Percentiles rank a stretch among this genome's conserved stretches.
Conservation (phyloP, 2,797 vertebrate genomes). For the Sciaenops ocellatus region DNA sequence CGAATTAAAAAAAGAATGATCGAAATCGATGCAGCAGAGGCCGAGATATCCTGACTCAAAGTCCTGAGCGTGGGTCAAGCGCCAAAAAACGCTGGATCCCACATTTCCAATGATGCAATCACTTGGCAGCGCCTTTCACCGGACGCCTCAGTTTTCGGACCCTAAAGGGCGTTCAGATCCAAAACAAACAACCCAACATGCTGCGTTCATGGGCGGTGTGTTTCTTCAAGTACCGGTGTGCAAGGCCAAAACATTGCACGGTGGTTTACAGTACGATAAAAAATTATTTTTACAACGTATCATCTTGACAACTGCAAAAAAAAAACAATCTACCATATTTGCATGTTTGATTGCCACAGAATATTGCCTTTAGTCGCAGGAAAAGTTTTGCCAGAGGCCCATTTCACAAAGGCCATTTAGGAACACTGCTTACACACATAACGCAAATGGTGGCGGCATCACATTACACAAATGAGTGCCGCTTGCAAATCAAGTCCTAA, state of each 20-base stretch:
- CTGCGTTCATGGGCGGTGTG: not conserved
- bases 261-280: not conserved
- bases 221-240: not conserved
- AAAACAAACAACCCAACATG: conserved; percentile 7
- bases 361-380: not conserved
- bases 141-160: not conserved
- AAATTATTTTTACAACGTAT: not conserved
- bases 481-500: not conserved
- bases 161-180: conserved; percentile 6
- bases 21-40: conserved; percentile 34
- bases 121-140: conserved; percentile 5
- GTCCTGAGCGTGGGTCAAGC: not conserved
- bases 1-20: conserved; percentile 20
- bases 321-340: not conserved
- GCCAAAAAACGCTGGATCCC: not conserved
- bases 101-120: conserved; percentile 40
- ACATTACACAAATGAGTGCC: not conserved
- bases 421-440: not conserved
- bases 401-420: not conserved
- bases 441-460: not conserved
- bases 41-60: conserved; percentile 12
- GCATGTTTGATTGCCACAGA: not conserved
- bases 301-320: not conserved
- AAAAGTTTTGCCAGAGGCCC: not conserved
- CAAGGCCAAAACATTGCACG: not conserved